Evolutionary conservation across 2,888 invertebrate genomes (phyloP).

Genomic region (Plebejus melissa): DNA sequence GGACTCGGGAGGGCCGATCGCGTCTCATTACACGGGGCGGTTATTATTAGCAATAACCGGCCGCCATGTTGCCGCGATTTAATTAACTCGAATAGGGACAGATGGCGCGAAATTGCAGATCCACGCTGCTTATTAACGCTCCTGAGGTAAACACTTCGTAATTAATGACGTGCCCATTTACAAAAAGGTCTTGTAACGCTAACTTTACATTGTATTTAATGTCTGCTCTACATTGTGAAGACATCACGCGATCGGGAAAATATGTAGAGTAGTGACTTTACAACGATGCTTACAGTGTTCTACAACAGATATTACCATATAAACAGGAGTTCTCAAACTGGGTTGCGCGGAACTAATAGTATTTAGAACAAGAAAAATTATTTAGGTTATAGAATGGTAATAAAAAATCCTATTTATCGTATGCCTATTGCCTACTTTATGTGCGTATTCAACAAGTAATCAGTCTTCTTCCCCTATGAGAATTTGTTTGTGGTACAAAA

Average conservation of each 20-base stretch:
- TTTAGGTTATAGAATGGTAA: background rate
- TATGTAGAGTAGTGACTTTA: background rate
- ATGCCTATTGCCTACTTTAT: background rate
- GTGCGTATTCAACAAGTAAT: background rate
- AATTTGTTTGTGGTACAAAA: background rate
- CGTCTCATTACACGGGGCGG: constrained; percentile 76
- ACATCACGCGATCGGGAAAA: constrained; percentile 8
- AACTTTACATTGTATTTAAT: constrained; percentile 23
- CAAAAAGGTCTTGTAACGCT: constrained; percentile 21
- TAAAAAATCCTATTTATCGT: too few relatives aligned
- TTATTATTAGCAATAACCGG: constrained; percentile 77
- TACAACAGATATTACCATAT: background rate
- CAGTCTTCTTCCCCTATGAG: background rate
- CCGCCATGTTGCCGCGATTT: constrained; percentile 78
- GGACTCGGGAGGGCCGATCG: constrained; percentile 66
- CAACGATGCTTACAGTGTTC: background rate
- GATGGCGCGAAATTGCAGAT: constrained; percentile 72
- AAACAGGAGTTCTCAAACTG: background rate
- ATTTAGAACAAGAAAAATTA: background rate
- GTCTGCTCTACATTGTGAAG: constrained; percentile 23
- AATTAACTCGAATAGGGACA: constrained; percentile 77
- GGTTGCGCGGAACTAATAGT: background rate
- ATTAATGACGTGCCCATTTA: constrained; percentile 32
- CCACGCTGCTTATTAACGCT: constrained; percentile 62
- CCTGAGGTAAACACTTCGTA: constrained; percentile 37